Percentiles rank a stretch among this genome's conserved stretches.
These are phyloP conservation scores for Pipra filicauda DNA, from an alignment of 2,113 vertebrate genomes.

Conservation along the genomic window DNA sequence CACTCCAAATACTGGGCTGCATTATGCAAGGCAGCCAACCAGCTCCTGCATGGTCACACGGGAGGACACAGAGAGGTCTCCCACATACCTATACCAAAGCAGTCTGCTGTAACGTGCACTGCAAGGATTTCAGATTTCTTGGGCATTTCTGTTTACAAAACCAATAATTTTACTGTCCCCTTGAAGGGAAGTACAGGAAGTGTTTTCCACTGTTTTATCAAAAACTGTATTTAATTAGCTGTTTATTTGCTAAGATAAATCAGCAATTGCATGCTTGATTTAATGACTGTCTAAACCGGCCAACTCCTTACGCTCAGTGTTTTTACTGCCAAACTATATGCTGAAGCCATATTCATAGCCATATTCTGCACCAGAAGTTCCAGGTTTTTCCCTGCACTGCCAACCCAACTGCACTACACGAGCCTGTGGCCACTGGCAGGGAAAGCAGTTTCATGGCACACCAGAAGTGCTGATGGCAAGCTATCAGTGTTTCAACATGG, in stretches of 20 bases:
- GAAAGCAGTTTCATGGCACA: not conserved
- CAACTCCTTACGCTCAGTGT: not conserved
- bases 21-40: not conserved
- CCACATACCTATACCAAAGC: not conserved
- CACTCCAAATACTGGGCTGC: not conserved
- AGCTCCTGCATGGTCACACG: accelerated
- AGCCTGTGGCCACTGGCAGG: not conserved
- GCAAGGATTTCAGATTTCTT: not conserved
- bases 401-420: not conserved
- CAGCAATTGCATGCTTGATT: not conserved
- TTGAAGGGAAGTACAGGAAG: not conserved
- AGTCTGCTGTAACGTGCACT: accelerated
- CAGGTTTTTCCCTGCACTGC: not conserved
- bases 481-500: accelerated
- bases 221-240: not conserved
- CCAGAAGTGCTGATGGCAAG: not conserved
- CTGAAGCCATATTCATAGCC: not conserved
- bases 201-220: not conserved
- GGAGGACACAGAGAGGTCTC: not conserved
- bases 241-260: not conserved
- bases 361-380: not conserved
- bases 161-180: not conserved
- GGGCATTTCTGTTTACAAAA: not conserved
- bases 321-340: not conserved
- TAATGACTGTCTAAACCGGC: not conserved